Percentiles rank a stretch among this genome's conserved stretches.
Conservation (phyloP, 2,888 invertebrate genomes). For the Laothoe populi region DNA sequence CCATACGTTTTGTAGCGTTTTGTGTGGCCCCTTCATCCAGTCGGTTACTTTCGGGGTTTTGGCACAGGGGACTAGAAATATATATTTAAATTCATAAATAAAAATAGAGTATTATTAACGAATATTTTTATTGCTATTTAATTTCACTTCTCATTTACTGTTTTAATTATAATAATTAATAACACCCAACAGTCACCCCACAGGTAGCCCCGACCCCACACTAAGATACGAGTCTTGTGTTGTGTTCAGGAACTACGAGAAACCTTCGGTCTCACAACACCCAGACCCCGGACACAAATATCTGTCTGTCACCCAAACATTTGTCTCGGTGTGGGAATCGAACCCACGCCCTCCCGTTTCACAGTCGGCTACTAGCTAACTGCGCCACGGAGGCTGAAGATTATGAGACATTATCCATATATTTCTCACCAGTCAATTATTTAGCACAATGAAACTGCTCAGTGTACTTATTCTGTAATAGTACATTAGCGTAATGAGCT, state of each 20-base stretch:
- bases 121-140: not conserved
- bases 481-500: not conserved
- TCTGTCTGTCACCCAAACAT: too few relatives aligned
- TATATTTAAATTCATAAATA: constrained; percentile 32
- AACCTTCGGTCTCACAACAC: too few relatives aligned
- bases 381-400: too few relatives aligned
- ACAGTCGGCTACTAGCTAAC: too few relatives aligned
- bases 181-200: too few relatives aligned
- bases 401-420: too few relatives aligned
- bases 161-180: not conserved
- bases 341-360: too few relatives aligned
- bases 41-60: constrained; percentile 50
- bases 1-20: constrained; percentile 78
- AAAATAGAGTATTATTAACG: constrained; percentile 22
- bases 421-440: not conserved
- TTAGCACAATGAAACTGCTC: not conserved
- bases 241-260: too few relatives aligned
- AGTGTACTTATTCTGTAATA: not conserved
- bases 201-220: too few relatives aligned
- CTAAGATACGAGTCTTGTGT: too few relatives aligned
- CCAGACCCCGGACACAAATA: too few relatives aligned
- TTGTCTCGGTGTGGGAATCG: too few relatives aligned
- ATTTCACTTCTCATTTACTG: not conserved
- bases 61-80: constrained; percentile 27
- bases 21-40: constrained; percentile 62